phyloP scores from a whole-genome alignment of 2,113 vertebrate species.

The Sminthopsis crassicaudata region DNA sequence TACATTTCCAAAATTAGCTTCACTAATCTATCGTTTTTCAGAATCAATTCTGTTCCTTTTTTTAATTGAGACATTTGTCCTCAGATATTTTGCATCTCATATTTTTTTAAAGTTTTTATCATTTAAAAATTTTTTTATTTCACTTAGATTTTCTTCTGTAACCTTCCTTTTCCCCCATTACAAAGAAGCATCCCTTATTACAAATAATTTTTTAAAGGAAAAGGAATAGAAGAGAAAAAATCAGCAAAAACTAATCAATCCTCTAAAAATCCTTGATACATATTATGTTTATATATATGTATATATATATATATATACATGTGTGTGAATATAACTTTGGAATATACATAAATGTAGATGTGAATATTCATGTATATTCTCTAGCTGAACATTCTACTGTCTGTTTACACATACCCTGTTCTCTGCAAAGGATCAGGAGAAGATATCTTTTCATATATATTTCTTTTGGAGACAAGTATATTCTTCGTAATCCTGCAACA shows the following conservation, averaged over 20 bases:
- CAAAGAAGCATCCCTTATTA: not conserved
- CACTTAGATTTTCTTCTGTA: not conserved
- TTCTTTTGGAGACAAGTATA: not conserved
- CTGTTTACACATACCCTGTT: not conserved
- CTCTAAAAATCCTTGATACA: no score
- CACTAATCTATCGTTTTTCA: not conserved
- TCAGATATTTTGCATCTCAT: not conserved
- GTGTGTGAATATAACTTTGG: no score
- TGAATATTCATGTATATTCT: not conserved
- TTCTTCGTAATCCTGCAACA: not conserved
- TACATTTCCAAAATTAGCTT: not conserved
- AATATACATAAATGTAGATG: no score
- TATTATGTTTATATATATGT: no score
- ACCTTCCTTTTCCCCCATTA: not conserved
- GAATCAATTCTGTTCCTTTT: not conserved
- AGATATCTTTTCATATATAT: not conserved
- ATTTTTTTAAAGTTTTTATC: no score
- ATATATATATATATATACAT: no score
- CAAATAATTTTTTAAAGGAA: conserved; percentile 29
- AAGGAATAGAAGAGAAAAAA: conserved; percentile 7
- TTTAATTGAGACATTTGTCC: not conserved
- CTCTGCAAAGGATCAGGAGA: not conserved
- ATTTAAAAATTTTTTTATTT: conserved; percentile 5
- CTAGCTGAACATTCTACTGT: not conserved
- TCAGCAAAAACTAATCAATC: no score